phyloP scores from a whole-genome alignment of 2,113 vertebrate species.

The Strix uralensis region DNA sequence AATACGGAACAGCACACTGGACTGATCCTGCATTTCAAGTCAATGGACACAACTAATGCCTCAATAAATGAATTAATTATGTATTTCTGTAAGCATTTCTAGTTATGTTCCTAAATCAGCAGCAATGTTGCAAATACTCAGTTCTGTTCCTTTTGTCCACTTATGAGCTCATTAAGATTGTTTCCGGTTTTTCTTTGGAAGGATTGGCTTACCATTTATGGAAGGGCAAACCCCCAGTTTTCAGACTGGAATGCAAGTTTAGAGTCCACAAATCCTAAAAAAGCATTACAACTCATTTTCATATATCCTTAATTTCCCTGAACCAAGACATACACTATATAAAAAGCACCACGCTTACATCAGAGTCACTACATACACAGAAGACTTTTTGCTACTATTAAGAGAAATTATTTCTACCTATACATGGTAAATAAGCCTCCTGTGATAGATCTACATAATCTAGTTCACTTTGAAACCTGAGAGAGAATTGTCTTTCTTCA shows the following conservation, averaged over 20 bases:
- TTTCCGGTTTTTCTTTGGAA: neutral
- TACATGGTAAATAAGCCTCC: neutral
- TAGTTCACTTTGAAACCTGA: neutral
- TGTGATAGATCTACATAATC: neutral
- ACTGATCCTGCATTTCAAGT: neutral
- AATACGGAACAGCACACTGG: neutral
- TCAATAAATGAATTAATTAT: neutral
- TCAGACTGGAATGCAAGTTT: neutral
- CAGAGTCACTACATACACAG: neutral
- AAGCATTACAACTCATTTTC: neutral
- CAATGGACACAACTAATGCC: neutral
- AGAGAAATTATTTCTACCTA: neutral
- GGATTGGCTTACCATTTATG: neutral
- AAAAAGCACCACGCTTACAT: neutral
- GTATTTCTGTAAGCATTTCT: neutral
- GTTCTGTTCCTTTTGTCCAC: neutral
- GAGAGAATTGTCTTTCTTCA: neutral
- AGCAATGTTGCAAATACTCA: neutral
- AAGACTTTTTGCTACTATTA: neutral
- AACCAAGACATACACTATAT: neutral
- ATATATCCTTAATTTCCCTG: neutral
- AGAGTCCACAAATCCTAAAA: neutral
- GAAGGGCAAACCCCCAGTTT: neutral
- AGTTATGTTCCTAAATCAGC: neutral
- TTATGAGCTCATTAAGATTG: neutral